Evolutionary conservation across 2,888 invertebrate genomes (phyloP).

Genomic region (Rhagophthalmus giganteus): DNA sequence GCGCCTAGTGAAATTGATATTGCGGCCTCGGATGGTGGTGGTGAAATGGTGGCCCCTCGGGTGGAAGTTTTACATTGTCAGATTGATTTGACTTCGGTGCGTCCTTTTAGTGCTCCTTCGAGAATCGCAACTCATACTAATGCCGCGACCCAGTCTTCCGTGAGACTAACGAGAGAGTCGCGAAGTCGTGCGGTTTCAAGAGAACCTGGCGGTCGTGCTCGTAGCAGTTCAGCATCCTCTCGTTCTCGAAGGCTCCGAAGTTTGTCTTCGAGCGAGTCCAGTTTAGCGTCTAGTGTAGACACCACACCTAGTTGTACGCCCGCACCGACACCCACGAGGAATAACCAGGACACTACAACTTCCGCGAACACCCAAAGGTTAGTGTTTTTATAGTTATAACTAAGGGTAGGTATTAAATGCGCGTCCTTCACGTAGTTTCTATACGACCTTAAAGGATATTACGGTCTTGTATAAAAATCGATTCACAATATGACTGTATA

Average conservation of each 20-base stretch:
- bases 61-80: slow-evolving; percentile 9
- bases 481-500: neutral
- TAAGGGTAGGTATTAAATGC: neutral
- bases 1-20: slow-evolving; percentile 15
- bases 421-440: too few relatives aligned
- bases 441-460: too few relatives aligned
- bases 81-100: slow-evolving; percentile 23
- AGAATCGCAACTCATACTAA: slow-evolving; percentile 35
- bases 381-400: slow-evolving; percentile 1
- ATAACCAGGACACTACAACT: slow-evolving; percentile 35
- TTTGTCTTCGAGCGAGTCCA: slow-evolving; percentile 52
- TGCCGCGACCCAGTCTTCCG: slow-evolving; percentile 33
- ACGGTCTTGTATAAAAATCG: neutral
- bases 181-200: slow-evolving; percentile 39
- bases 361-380: slow-evolving; percentile 22
- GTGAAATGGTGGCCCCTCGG: slow-evolving; percentile 15
- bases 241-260: slow-evolving; percentile 50
- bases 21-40: slow-evolving; percentile 12
- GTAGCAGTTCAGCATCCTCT: slow-evolving; percentile 51
- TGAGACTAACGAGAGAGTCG: slow-evolving; percentile 39
- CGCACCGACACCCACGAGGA: slow-evolving; percentile 38
- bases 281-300: slow-evolving; percentile 52
- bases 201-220: slow-evolving; percentile 43
- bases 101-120: slow-evolving; percentile 53
- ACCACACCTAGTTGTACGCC: slow-evolving; percentile 48